These are phyloP conservation scores for Bucorvus abyssinicus DNA, from an alignment of 2,797 vertebrate genomes.

Conservation along the genomic window DNA sequence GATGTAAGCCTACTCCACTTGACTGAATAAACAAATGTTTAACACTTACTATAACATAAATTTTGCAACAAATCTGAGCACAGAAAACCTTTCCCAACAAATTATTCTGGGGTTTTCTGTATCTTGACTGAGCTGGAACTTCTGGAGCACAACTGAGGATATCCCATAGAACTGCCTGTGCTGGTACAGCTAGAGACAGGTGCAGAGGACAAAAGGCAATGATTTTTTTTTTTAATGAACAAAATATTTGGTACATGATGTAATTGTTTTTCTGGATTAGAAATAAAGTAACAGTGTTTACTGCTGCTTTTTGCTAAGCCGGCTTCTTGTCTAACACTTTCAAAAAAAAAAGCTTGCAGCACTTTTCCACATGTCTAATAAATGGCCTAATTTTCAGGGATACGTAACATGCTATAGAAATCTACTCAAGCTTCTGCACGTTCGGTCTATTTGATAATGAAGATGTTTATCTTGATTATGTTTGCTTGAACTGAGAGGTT, in stretches of 20 bases:
- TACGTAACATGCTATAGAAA: background rate
- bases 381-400: background rate
- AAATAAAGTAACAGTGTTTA: background rate
- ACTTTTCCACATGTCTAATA: background rate
- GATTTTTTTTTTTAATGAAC: background rate
- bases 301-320: background rate
- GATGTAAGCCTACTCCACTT: background rate
- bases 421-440: background rate
- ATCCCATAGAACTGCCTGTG: conserved; percentile 60
- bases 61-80: background rate
- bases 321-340: background rate
- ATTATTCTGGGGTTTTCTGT: background rate
- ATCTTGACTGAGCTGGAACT: background rate
- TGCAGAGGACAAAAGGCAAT: conserved; percentile 50
- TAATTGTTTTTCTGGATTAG: background rate
- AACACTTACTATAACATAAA: background rate
- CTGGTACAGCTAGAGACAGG: conserved; percentile 13
- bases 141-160: conserved; percentile 64
- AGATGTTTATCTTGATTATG: background rate
- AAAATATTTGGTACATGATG: background rate
- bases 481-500: background rate
- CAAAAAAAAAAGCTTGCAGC: background rate
- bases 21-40: background rate
- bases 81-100: background rate
- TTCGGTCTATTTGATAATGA: background rate